These are phyloP conservation scores for Oreocharis arfaki DNA, from an alignment of 2,113 vertebrate genomes.

Conservation along the genomic window DNA sequence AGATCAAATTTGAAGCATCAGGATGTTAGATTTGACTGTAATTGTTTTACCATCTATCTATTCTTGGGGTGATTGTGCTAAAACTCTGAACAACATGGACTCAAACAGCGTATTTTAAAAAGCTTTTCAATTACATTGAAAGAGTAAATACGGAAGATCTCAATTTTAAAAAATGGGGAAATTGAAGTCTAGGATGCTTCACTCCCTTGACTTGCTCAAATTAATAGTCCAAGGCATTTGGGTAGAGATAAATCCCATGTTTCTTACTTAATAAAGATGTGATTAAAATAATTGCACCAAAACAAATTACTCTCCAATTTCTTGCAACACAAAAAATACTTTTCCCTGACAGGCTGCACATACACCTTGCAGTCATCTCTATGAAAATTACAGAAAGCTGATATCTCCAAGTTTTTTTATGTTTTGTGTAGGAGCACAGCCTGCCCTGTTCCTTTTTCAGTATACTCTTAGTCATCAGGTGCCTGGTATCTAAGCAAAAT, in stretches of 20 bases:
- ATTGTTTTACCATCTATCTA: not conserved
- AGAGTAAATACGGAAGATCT: not conserved
- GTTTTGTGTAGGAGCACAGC: not conserved
- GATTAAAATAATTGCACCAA: not conserved
- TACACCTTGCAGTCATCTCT: not conserved
- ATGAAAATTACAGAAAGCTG: conserved; percentile 28
- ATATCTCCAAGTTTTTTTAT: not conserved
- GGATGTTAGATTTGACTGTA: not conserved
- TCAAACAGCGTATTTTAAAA: not conserved
- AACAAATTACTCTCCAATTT: not conserved
- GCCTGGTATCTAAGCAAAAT: not conserved
- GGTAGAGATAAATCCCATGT: not conserved
- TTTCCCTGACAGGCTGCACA: not conserved
- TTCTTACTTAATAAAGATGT: not conserved
- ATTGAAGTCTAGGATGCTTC: not conserved
- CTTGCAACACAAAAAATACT: not conserved
- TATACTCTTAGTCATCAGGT: conserved; percentile 8
- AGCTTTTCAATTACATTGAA: not conserved
- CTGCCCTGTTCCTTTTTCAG: not conserved
- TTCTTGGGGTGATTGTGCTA: not conserved
- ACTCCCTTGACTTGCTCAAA: not conserved
- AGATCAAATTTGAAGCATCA: not conserved
- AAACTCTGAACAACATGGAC: not conserved
- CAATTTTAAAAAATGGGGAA: not conserved
- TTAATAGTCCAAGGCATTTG: not conserved